A percentile compares a stretch with the other conserved stretches of the same genome.
These are phyloP conservation scores for Proisotoma minuta DNA, from an alignment of 2,888 invertebrate genomes.

Conservation along the genomic window DNA sequence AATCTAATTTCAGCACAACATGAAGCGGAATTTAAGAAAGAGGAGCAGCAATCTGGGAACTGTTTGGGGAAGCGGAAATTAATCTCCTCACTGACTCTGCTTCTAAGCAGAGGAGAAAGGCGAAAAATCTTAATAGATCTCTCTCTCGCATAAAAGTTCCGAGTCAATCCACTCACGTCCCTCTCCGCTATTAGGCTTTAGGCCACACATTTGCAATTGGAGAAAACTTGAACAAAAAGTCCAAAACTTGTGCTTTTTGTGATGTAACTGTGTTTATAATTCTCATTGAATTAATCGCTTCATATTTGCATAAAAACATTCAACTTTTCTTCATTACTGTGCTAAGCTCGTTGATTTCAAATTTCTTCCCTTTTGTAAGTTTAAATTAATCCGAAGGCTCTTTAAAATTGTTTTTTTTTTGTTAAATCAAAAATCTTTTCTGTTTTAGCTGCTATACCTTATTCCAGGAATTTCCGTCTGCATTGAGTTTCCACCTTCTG, in stretches of 20 bases:
- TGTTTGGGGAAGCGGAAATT: conserved; percentile 13
- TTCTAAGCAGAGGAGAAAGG: neutral
- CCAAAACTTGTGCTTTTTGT: no score
- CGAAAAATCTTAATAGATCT: conserved; percentile 19
- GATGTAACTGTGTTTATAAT: neutral
- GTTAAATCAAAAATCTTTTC: no score
- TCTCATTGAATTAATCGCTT: conserved; percentile 11
- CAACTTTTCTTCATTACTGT: neutral
- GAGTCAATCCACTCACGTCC: neutral
- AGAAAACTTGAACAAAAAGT: neutral
- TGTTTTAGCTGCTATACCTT: conserved; percentile 20
- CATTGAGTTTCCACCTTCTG: conserved; percentile 26
- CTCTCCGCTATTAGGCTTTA: no score
- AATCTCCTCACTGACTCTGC: conserved; percentile 2
- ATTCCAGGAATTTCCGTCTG: conserved; percentile 38
- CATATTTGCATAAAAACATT: conserved; percentile 5
- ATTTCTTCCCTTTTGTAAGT: no score
- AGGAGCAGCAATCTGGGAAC: neutral
- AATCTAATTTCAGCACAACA: neutral
- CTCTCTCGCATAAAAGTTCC: conserved; percentile 2
- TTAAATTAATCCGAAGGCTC: no score
- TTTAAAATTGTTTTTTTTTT: no score
- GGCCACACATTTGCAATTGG: neutral
- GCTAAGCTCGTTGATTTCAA: no score
- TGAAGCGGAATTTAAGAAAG: neutral